phyloP scores from a whole-genome alignment of 2,797 vertebrate species.

The Triplophysa yarkandensis region DNA sequence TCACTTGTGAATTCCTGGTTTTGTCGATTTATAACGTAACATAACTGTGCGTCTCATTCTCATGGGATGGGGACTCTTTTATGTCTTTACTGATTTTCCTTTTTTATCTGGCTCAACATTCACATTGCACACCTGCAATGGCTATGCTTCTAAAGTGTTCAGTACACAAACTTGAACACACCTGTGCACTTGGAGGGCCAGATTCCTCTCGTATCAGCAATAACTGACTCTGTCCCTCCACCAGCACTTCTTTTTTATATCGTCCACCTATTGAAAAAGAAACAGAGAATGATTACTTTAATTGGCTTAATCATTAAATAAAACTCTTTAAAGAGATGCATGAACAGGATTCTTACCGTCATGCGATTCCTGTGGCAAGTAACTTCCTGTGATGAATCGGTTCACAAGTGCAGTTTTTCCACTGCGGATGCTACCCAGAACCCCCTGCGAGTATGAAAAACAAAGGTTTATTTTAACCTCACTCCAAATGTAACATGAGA shows the following conservation, averaged over 20 bases:
- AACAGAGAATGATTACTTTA: background rate
- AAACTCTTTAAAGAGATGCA: background rate
- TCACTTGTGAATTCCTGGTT: background rate
- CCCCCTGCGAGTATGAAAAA: conserved; percentile 73
- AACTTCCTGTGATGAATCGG: conserved; percentile 92
- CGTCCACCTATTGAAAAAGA: conserved; percentile 79
- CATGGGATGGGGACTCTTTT: background rate
- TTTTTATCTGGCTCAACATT: background rate
- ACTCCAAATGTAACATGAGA: background rate
- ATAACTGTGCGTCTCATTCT: background rate
- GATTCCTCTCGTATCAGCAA: conserved; percentile 92
- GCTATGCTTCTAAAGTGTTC: conserved; percentile 2
- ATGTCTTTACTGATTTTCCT: background rate
- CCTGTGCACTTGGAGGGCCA: conserved; percentile 87
- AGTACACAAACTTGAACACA: conserved; percentile 55
- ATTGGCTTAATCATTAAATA: background rate
- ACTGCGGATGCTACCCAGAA: conserved; percentile 88
- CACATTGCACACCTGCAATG: background rate
- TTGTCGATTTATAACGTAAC: background rate
- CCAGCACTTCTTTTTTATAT: conserved; percentile 91
- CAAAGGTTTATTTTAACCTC: background rate
- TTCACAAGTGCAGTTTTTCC: conserved; percentile 92
- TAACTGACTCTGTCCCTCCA: conserved; percentile 92
- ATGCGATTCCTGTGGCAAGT: conserved; percentile 83
- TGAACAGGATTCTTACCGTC: conserved; percentile 77